These are phyloP conservation scores for Phacellophora camtschatica DNA, from an alignment of 30 jellyfish, hydroid and myxozoan genomes.

Conservation along the genomic window DNA sequence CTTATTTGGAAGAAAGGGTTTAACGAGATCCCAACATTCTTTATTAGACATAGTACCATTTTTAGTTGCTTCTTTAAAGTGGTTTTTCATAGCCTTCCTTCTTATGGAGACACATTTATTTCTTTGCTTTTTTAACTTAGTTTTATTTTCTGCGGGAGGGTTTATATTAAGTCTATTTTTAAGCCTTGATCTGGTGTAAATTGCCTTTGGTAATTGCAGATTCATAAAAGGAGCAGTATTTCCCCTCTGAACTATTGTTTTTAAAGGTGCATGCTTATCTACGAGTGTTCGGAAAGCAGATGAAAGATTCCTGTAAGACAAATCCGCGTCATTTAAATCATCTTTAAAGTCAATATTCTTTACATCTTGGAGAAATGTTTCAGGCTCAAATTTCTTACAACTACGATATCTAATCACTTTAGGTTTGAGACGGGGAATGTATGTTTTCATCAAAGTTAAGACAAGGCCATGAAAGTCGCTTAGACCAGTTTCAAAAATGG, in stretches of 20 bases:
- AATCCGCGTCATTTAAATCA: background rate
- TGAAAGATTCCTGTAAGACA: conserved; percentile 26
- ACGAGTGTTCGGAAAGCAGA: conserved; percentile 12
- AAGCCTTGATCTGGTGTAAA: conserved; percentile 17
- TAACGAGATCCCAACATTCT: too few species aligned
- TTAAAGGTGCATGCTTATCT: conserved; percentile 13
- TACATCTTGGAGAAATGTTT: conserved; percentile 28
- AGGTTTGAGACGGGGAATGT: conserved; percentile 54
- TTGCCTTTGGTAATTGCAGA: conserved; percentile 30
- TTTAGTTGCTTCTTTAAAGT: conserved; percentile 23
- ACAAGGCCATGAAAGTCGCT: conserved; percentile 49
- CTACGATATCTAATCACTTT: conserved; percentile 24
- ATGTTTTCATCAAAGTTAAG: conserved; percentile 26
- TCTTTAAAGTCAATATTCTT: conserved; percentile 30
- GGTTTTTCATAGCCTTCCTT: conserved; percentile 21
- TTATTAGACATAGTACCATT: conserved; percentile 28
- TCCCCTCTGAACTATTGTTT: conserved; percentile 19
- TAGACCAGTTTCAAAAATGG: conserved; percentile 47
- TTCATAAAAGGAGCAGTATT: conserved; percentile 33
- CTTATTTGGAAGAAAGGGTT: too few species aligned
- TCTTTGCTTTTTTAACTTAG: conserved; percentile 19
- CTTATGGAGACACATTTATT: conserved; percentile 48
- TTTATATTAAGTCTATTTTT: background rate
- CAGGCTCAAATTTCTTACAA: conserved; percentile 10
- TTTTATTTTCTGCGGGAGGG: conserved; percentile 36